Evolutionary conservation across 2,113 vertebrate genomes (phyloP), one percentile per base, ranked within the genome.

Genomic region (Columba janthina): DNA sequence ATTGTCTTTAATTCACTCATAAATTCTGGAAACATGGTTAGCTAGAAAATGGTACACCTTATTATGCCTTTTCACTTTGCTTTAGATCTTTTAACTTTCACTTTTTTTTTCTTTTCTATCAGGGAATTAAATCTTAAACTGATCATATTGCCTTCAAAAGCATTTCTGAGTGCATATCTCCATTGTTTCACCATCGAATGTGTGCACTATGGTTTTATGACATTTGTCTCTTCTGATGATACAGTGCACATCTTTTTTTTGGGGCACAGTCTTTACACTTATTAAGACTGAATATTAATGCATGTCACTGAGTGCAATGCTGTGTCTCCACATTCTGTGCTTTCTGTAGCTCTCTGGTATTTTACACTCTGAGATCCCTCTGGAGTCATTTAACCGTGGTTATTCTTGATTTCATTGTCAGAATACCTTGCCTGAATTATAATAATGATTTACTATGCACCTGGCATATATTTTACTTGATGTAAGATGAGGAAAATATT

Each of bases 241-340:
- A 89, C 89, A 58, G 60, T 53, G 40, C 15, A 31, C 40, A 46
- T 71, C 69, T 91, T 74, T 61, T 44, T 44, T 77, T 97, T 86
- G 74, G 51, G 85, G 48, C 25, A 19, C 57, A 78, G 78, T 73
- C 79, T 96, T 75, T 90, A 56, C 60, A 65, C 67, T 96, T 90
- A 82, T 36, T 85, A 81, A 69, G 77, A 54, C 28, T 83, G 65
- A 69, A 28, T 88, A 46, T 85, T 91, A 94, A 74, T 69, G 94
- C 91, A 84, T 93, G 72, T 87, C 69, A 86, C 61, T 31, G 74
- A 92, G 58, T 31, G 12, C 36, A 89, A 12, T 56, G 15, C 56
- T 48, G 17, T 56, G 10, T 58, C 61, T 48, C 60, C 38, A 38
- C 71, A 89, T 42, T n/a, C 38, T 48, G 9, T 17, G 28, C 53